Base-by-base conservation (phyloP, 2,113 vertebrate genomes). In the Struthidea cinerea region DNA sequence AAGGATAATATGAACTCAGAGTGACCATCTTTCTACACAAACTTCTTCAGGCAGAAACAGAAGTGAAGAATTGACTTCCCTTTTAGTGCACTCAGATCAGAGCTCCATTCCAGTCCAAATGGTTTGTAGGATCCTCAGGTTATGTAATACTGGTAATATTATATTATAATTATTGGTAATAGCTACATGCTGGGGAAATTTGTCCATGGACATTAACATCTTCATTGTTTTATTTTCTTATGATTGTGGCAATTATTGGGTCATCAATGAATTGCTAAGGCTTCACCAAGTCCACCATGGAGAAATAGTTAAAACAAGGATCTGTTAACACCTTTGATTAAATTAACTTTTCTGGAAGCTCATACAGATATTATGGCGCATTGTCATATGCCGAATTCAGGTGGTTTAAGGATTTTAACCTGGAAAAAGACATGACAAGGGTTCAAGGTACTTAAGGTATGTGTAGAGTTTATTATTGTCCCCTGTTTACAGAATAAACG, bases 251-350 rank as follows among this genome's bases (percentile, higher is more conserved):
- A 80, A 37, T 21, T 55, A 11, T 33, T 41, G 9, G 0, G 50
- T 77, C 42, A 44, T 4, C 33, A 74, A 2, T n/a, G 1, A 67
- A 60, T 47, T 70, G 8, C 2, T 52, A 63, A 60, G 9, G 3
- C 6, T 91, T 79, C 22, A 41, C 16, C 8, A 46, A 59, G 6
- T 33, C 15, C 19, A 52, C 8, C 0, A 0, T 0, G 0, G 10
- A 75, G 15, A 24, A 18, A 63, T 10, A 70, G n/a, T 26, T 68
- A 44, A n/a, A 57, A 11, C 13, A 60, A 28, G 9, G 28, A 18
- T 37, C 13, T 80, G 21, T 26, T 57, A n/a, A 32, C 1, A 21
- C 1, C 15, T 61, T 37, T 26, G 16, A 63, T 52, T 35, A 69
- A 75, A 70, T 70, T 18, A 39, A 10, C 4, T 59, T 49, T 68